phyloP scores from a whole-genome alignment of 1,140 invertebrate genomes.

The Lepidurus couesii region DNA sequence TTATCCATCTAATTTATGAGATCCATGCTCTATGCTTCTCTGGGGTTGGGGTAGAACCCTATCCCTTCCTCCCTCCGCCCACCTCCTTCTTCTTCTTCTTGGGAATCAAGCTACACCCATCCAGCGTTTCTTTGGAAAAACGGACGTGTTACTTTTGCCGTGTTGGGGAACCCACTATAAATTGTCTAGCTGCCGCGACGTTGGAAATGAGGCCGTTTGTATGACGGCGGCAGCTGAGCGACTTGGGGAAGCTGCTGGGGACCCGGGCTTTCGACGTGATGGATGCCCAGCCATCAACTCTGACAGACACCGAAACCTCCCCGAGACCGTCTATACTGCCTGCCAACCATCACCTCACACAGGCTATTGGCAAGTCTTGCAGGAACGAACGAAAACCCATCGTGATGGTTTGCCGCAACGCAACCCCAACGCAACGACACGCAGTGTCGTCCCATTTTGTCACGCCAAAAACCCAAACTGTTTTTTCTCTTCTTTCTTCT shows the following conservation, averaged over 20 bases:
- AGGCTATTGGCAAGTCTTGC: no score
- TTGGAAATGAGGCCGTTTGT: slow-evolving; percentile 35
- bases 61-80: neutral
- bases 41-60: neutral
- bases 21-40: neutral
- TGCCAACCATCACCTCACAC: no score
- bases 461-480: no score
- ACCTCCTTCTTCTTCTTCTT: neutral
- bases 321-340: neutral
- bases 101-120: neutral
- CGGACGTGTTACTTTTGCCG: slow-evolving; percentile 35
- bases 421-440: no score
- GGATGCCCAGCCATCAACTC: slow-evolving; percentile 7
- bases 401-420: no score
- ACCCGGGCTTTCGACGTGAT: neutral
- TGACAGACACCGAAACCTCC: slow-evolving; percentile 6
- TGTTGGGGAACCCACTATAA: slow-evolving; percentile 32
- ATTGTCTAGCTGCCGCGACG: slow-evolving; percentile 32
- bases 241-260: slow-evolving; percentile 16
- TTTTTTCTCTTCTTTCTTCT: no score
- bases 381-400: no score
- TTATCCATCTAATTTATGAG: slow-evolving; percentile 20
- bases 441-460: no score
- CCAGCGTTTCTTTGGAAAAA: slow-evolving; percentile 22
- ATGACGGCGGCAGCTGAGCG: slow-evolving; percentile 31